Evolutionary conservation across 2,113 vertebrate species (phyloP), one percentile per base, ranked within the genome.

Genomic region (Ceyx margarethae): DNA sequence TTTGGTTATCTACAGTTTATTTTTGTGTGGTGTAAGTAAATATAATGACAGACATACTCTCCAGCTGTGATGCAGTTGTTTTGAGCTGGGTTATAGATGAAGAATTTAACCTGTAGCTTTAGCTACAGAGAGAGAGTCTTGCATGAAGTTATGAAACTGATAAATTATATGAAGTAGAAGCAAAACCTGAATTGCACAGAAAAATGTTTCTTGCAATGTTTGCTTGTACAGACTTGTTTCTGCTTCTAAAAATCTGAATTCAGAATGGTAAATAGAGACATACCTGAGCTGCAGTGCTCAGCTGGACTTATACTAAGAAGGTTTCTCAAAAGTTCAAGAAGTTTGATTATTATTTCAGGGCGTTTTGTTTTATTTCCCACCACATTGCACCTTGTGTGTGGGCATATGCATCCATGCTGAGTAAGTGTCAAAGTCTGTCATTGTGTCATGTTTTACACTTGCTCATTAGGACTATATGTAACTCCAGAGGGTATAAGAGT

Each of bases 1-100:
- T 97, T 96, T 97, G 92, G 95, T 98, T 98, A 96, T 97, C 96
- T 98, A 90, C 91, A 96, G 96, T 97, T 97, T 95, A 89, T 95
- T 96, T 94, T 92, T 89, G 73, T 88, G 92, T 85, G 60, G 92
- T 95, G 43, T 95, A 96, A 96, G 89, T 96, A 97, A 96, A 95
- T 85, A 95, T 50, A 94, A 94, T 64, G 93, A 87, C 69, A 91
- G 84, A 85, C 91, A 66, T 93, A 72, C 68, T 93, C 82, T 85
- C 90, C 88, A 95, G 79, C 95, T 95, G 64, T 19, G 19, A 87
- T 90, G 81, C 62, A 76, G 80, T 96, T 87, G 62, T 88, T 93
- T 86, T 86, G 71, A 81, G 69, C 82, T 91, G 51, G 31, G 42
- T 74, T 84, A 53, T 85, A 86, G 82, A 89, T 1, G 29, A 65